Conservation (phyloP, 1,140 invertebrate species). For the Hyles euphorbiae region DNA sequence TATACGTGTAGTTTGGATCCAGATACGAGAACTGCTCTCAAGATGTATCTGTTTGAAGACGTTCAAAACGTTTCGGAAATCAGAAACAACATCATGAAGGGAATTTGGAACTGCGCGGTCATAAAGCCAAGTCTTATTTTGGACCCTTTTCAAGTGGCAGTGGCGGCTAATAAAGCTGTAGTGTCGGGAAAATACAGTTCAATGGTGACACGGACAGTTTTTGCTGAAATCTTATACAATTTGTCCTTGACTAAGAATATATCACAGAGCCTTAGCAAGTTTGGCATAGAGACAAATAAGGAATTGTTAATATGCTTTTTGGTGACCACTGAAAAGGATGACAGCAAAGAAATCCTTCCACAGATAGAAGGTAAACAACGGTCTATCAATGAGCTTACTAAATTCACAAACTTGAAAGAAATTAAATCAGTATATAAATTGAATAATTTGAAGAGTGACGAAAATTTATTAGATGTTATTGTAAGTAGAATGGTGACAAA, state of each 20-base stretch:
- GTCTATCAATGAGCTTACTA: constrained; percentile 60
- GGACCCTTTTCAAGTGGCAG: constrained; percentile 80
- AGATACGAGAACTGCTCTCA: constrained; percentile 64
- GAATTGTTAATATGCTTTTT: constrained; percentile 78
- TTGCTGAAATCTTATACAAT: constrained; percentile 82
- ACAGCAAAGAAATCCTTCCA: constrained; percentile 47
- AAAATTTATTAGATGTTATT: constrained; percentile 75
- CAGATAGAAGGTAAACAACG: constrained; percentile 72
- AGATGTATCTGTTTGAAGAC: constrained; percentile 77
- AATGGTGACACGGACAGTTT: constrained; percentile 79
- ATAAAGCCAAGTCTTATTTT: constrained; percentile 79
- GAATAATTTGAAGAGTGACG: constrained; percentile 61
- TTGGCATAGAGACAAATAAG: constrained; percentile 78
- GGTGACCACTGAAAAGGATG: constrained; percentile 51
- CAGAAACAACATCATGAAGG: constrained; percentile 71
- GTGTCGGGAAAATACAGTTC: constrained; percentile 66
- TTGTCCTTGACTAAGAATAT: constrained; percentile 83
- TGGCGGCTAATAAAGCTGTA: constrained; percentile 82
- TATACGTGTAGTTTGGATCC: constrained; percentile 67
- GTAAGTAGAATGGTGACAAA: constrained; percentile 79
- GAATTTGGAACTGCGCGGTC: constrained; percentile 77
- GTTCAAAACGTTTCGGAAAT: constrained; percentile 78
- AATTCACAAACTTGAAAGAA: constrained; percentile 65
- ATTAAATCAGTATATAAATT: constrained; percentile 78
- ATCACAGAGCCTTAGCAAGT: constrained; percentile 78